Evolutionary conservation across 2,888 invertebrate genomes (phyloP), one percentile per base, ranked within the genome.

Genomic region (Siphonodentalium dalli): DNA sequence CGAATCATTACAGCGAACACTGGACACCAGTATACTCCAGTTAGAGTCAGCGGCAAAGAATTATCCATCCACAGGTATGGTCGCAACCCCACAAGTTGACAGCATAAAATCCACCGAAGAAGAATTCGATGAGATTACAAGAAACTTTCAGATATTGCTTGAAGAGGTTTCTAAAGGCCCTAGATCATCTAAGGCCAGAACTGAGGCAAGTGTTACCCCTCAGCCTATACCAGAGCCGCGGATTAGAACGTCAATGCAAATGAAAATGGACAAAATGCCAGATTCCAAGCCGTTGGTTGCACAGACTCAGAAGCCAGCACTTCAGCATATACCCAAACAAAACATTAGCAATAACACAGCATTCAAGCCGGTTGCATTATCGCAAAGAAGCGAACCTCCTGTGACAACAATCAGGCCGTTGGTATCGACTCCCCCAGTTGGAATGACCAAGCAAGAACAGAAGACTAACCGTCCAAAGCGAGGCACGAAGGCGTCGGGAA

Each of bases 41-140:
- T n/a, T n/a, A n/a, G n/a, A n/a, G n/a, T n/a, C n/a, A n/a, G n/a
- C n/a, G n/a, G n/a, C n/a, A n/a, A n/a, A n/a, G n/a, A n/a, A n/a
- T n/a, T n/a, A n/a, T n/a, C n/a, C n/a, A n/a, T n/a, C n/a, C n/a
- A 54, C 27, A 27, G 6, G 28, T 5, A 29, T 7, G 1, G 44
- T 45, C 18, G 20, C 18, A 5, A 39, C 9, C 20, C 21, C 13
- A 27, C 26, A 37, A 18, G 4, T 18, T 13, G 39, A 47, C 21
- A 9, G 11, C 15, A 28, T 38, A 26, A 47, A 18, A 20, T 39
- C 33, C 9, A 39, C 37, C 28, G 41, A 72, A 44, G 63, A 65
- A 29, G 74, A 74, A 53, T 71, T 72, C 62, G 74, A 74, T 38
- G 63, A 71, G 35, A 71, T 74, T 26, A 69, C 69, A 6, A 71